phyloP scores from a whole-genome alignment of 2,888 invertebrate genomes.

The Drosophila testacea region DNA sequence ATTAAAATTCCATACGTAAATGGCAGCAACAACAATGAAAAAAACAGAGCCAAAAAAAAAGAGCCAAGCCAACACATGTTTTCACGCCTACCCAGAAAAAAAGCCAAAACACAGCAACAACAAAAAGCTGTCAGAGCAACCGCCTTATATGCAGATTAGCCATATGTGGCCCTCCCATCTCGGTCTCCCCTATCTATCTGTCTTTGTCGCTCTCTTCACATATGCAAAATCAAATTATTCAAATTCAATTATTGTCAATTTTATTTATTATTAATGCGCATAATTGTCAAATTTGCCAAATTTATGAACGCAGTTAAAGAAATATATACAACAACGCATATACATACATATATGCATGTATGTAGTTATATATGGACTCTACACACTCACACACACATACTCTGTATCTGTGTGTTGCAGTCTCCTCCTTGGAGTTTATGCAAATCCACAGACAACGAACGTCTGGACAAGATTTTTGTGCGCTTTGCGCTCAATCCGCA shows the following conservation, averaged over 20 bases:
- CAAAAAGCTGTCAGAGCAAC: constrained; percentile 63
- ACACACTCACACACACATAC: constrained; percentile 20
- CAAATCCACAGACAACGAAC: constrained; percentile 53
- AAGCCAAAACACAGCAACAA: constrained; percentile 16
- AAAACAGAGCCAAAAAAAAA: constrained; percentile 11
- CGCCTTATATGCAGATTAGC: constrained; percentile 78
- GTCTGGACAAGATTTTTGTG: constrained; percentile 67
- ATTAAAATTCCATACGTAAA: constrained; percentile 72
- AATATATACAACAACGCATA: constrained; percentile 16
- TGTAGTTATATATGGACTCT: constrained; percentile 7
- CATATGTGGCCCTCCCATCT: constrained; percentile 51
- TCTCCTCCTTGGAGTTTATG: constrained; percentile 54
- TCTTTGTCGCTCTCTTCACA: constrained; percentile 13
- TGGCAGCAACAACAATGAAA: constrained; percentile 40
- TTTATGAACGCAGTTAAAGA: constrained; percentile 75
- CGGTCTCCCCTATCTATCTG: background rate
- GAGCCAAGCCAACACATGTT: constrained; percentile 71
- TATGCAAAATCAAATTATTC: constrained; percentile 75
- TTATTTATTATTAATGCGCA: constrained; percentile 85
- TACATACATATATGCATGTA: constrained; percentile 12
- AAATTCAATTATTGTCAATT: constrained; percentile 85
- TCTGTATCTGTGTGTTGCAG: constrained; percentile 27
- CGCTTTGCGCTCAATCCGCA: constrained; percentile 72
- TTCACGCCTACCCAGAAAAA: constrained; percentile 74
- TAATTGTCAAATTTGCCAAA: constrained; percentile 85